phyloP scores from a whole-genome alignment of 2,797 vertebrate genomes.

The Chiloscyllium punctatum region DNA sequence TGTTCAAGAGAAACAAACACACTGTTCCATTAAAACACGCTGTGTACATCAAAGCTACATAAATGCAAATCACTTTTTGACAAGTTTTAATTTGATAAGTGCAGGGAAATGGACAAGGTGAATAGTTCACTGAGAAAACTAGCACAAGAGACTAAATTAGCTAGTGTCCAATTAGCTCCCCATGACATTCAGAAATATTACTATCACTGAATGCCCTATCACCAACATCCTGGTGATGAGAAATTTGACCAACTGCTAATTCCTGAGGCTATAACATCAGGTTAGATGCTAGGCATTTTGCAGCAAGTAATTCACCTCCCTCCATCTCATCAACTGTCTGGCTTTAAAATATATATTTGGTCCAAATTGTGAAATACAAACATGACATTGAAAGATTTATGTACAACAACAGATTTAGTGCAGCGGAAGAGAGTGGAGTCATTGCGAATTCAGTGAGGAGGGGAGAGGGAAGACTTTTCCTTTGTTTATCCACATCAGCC shows the following conservation, averaged over 20 bases:
- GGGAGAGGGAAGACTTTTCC: no score
- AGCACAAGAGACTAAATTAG: not conserved
- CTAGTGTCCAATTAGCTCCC: not conserved
- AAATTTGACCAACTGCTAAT: not conserved
- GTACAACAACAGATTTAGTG: not conserved
- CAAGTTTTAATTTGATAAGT: not conserved
- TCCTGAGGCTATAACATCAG: not conserved
- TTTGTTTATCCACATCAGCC: no score
- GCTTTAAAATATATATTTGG: not conserved
- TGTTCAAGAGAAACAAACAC: not conserved
- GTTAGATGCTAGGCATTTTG: not conserved
- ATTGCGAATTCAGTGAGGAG: no score
- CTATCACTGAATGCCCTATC: not conserved
- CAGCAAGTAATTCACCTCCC: not conserved
- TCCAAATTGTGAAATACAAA: not conserved
- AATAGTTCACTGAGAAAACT: not conserved
- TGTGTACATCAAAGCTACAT: not conserved
- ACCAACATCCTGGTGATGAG: not conserved
- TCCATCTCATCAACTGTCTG: not conserved
- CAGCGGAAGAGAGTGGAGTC: no score
- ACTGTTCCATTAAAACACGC: not conserved
- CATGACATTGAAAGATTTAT: not conserved
- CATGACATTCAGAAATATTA: not conserved
- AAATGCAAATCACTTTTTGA: not conserved
- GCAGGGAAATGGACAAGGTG: not conserved